Evolutionary conservation across 53 echinoderm and acorn worm genomes (phyloP).

Genomic region (Astropecten irregularis): DNA sequence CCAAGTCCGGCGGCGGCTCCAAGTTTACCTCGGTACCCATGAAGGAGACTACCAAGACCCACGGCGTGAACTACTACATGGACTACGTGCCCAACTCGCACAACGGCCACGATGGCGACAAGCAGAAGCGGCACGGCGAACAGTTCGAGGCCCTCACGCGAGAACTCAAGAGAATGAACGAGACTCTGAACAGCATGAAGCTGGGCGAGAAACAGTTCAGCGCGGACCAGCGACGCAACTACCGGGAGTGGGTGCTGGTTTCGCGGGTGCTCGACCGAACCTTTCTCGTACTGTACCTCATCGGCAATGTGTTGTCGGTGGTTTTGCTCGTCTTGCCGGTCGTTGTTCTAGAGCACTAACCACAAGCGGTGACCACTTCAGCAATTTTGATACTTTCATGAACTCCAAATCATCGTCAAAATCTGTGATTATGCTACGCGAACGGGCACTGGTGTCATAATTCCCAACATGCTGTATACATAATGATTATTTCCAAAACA

Average conservation of each 20-base stretch:
- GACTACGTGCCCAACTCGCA: slow-evolving; percentile 53
- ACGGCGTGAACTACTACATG: slow-evolving; percentile 50
- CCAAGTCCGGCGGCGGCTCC: slow-evolving; percentile 24
- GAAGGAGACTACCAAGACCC: slow-evolving; percentile 26
- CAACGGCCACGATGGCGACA: slow-evolving; percentile 33
- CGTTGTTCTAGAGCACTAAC: not conserved
- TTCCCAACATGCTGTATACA: no score
- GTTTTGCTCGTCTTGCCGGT: slow-evolving; percentile 38
- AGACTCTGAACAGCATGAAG: slow-evolving; percentile 73
- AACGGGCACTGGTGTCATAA: no score
- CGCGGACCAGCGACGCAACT: slow-evolving; percentile 49
- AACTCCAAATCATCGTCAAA: not conserved
- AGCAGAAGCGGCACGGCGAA: slow-evolving; percentile 30
- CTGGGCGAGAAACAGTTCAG: slow-evolving; percentile 45
- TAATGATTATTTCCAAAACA: no score
- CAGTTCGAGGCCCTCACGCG: slow-evolving; percentile 62
- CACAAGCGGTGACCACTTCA: no score
- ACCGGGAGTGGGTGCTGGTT: slow-evolving; percentile 74
- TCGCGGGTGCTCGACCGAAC: slow-evolving; percentile 84
- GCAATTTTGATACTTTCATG: not conserved
- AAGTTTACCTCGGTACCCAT: slow-evolving; percentile 32
- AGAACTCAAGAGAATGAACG: slow-evolving; percentile 85
- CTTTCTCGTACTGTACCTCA: slow-evolving; percentile 77
- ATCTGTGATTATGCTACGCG: not conserved
- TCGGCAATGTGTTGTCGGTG: slow-evolving; percentile 68